A percentile compares a stretch with the other conserved stretches of the same genome.
These are phyloP conservation scores for Onthophagus taurus DNA, from an alignment of 1,140 invertebrate genomes.

Conservation along the genomic window DNA sequence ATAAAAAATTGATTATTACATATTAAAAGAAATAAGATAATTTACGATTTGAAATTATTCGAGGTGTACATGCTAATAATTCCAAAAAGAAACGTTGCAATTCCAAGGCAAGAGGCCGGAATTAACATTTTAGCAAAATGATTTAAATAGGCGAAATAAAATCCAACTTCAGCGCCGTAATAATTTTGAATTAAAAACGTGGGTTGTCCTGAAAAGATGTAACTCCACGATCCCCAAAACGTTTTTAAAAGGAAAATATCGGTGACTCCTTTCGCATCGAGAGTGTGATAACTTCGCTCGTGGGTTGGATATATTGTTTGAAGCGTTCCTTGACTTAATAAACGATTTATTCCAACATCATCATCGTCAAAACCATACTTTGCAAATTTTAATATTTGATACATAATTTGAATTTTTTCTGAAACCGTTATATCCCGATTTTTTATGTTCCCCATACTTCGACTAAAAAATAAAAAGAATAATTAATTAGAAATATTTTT, in stretches of 20 bases:
- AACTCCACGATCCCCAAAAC: slow-evolving; percentile 38
- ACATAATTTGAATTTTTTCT: slow-evolving; percentile 25
- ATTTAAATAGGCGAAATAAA: slow-evolving; percentile 43
- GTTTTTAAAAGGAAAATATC: slow-evolving; percentile 29
- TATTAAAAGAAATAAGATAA: too few species aligned
- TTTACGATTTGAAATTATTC: slow-evolving; percentile 2
- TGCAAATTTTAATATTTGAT: slow-evolving; percentile 21
- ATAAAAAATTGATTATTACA: too few species aligned
- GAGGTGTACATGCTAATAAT: not conserved
- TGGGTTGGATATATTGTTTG: slow-evolving; percentile 53
- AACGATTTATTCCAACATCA: slow-evolving; percentile 46
- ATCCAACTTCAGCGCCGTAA: slow-evolving; percentile 36
- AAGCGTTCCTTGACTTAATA: slow-evolving; percentile 47
- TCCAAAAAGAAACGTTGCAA: slow-evolving; percentile 15
- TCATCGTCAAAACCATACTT: slow-evolving; percentile 18
- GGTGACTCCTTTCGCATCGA: slow-evolving; percentile 34
- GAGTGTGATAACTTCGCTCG: slow-evolving; percentile 39
- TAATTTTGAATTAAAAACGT: slow-evolving; percentile 33
- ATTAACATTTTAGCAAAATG: slow-evolving; percentile 46
- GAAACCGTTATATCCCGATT: slow-evolving; percentile 20
- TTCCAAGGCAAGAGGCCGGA: slow-evolving; percentile 43
- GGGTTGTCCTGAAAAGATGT: slow-evolving; percentile 41
- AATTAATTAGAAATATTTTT: too few species aligned
- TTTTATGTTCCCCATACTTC: too few species aligned
- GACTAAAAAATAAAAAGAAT: too few species aligned